These are phyloP conservation scores for Sphyrna mokarran DNA, from an alignment of 2,113 vertebrate genomes.

Conservation along the genomic window DNA sequence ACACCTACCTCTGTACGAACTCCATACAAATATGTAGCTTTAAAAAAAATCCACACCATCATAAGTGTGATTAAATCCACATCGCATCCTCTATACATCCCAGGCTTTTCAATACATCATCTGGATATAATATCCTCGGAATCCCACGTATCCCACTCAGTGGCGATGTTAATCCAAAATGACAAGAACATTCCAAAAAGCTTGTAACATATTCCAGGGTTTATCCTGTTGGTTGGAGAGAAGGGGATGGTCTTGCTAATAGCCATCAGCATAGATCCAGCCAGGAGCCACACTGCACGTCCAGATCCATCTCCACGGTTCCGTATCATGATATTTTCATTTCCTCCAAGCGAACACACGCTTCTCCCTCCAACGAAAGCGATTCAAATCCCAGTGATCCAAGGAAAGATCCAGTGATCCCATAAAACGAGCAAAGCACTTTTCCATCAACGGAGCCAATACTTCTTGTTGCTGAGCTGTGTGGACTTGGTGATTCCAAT, in stretches of 20 bases:
- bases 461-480: neutral
- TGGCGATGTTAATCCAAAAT: neutral
- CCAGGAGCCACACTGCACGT: neutral
- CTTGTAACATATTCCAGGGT: neutral
- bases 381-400: neutral
- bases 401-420: neutral
- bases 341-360: neutral
- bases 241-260: neutral
- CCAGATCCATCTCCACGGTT: neutral
- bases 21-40: neutral
- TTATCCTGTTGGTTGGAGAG: neutral
- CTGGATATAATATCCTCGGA: conserved; percentile 28
- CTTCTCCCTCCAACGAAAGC: neutral
- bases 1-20: neutral
- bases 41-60: neutral
- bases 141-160: neutral
- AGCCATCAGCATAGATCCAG: neutral
- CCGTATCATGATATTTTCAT: neutral
- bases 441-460: neutral
- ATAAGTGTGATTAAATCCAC: neutral
- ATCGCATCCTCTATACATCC: conserved; percentile 13
- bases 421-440: neutral
- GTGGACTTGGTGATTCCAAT: neutral
- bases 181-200: conserved; percentile 15
- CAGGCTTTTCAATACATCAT: conserved; percentile 34